A percentile compares a stretch with the other conserved stretches of the same genome.
Conservation (phyloP, 2,888 invertebrate genomes). For the Octodonta nipae region DNA sequence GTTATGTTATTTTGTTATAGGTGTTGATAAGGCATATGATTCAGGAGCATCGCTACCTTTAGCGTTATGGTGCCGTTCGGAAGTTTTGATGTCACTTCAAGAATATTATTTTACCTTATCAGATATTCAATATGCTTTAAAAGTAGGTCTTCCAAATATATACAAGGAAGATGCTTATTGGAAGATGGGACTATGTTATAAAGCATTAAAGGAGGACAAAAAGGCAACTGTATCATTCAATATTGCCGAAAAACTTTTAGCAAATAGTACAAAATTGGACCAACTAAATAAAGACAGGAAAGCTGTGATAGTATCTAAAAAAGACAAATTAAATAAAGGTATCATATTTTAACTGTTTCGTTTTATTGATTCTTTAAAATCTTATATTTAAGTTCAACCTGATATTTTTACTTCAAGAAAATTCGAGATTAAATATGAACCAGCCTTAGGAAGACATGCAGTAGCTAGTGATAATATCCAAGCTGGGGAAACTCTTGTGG, state of each 20-base stretch:
- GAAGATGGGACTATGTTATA: constrained; percentile 56
- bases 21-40: no score
- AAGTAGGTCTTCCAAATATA: constrained; percentile 47
- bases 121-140: constrained; percentile 54
- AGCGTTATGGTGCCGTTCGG: constrained; percentile 53
- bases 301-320: constrained; percentile 3
- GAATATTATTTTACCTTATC: constrained; percentile 47
- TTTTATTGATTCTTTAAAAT: no score
- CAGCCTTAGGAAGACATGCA: constrained; percentile 54
- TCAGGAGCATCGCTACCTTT: constrained; percentile 50
- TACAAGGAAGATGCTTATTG: constrained; percentile 54
- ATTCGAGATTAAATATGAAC: constrained; percentile 45
- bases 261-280: constrained; percentile 19
- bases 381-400: no score
- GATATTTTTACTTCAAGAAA: no score
- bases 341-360: constrained; percentile 2
- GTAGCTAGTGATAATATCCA: constrained; percentile 48
- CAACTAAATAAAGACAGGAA: constrained; percentile 12
- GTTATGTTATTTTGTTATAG: no score
- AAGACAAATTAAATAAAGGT: constrained; percentile 5
- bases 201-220: constrained; percentile 44
- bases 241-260: constrained; percentile 47
- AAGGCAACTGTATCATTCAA: constrained; percentile 53
- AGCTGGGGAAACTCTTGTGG: constrained; percentile 59
- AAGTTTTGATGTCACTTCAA: constrained; percentile 44